phyloP scores from a whole-genome alignment of 2,113 vertebrate genomes.

The Cyphomyrus plagiostoma region DNA sequence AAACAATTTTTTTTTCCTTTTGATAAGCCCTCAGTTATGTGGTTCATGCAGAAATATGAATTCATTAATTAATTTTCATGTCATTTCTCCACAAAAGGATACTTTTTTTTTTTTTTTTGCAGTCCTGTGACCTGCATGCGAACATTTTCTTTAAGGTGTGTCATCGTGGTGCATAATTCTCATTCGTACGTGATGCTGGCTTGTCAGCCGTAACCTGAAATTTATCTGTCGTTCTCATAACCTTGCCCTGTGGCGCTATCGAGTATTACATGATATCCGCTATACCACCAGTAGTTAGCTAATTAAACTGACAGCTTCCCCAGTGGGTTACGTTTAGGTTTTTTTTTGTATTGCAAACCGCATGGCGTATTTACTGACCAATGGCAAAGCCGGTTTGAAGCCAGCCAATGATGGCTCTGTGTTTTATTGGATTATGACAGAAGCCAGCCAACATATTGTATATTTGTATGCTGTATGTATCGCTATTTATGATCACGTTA shows the following conservation, averaged over 20 bases:
- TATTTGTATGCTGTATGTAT: neutral
- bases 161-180: neutral
- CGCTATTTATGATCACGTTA: neutral
- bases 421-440: neutral
- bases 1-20: neutral
- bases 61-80: neutral
- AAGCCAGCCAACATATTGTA: neutral
- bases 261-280: neutral
- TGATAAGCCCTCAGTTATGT: neutral
- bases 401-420: neutral
- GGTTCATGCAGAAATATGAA: neutral
- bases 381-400: neutral
- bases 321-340: neutral
- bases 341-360: neutral
- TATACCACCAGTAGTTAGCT: neutral
- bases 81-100: neutral
- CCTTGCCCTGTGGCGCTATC: neutral
- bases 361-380: neutral
- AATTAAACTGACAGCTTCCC: neutral
- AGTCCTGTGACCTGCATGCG: neutral
- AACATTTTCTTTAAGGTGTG: neutral
- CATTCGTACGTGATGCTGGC: neutral
- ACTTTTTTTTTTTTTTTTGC: neutral
- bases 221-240: neutral
- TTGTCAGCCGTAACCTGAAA: neutral